phyloP scores from a whole-genome alignment of 2,797 vertebrate species.

The Myiotriccus ornatus region DNA sequence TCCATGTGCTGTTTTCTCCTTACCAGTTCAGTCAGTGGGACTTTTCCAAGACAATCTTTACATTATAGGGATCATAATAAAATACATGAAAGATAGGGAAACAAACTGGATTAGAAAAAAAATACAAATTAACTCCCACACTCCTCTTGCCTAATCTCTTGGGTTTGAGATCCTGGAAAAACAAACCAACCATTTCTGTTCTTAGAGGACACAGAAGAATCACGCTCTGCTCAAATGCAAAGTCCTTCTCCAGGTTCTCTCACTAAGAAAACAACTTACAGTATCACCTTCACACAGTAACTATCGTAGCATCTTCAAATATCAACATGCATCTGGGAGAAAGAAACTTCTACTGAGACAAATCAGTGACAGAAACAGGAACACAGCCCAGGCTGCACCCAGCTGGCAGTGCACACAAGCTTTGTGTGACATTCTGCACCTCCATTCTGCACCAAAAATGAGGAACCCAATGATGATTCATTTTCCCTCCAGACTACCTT shows the following conservation, averaged over 20 bases:
- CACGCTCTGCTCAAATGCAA: not conserved
- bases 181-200: not conserved
- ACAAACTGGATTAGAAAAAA: not conserved
- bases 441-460: not conserved
- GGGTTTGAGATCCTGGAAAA: not conserved
- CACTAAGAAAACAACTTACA: not conserved
- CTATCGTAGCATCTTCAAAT: not conserved
- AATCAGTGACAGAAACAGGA: not conserved
- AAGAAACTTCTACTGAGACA: not conserved
- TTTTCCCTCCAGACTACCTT: not conserved
- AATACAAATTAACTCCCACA: not conserved
- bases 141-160: not conserved
- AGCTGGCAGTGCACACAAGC: not conserved
- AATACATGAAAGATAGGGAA: not conserved
- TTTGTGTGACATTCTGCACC: not conserved
- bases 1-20: not conserved
- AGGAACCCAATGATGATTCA: not conserved
- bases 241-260: not conserved
- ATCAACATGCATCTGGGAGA: not conserved
- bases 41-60: not conserved
- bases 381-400: not conserved
- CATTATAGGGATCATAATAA: not conserved
- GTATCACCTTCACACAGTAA: not conserved
- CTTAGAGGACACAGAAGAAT: not conserved
- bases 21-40: not conserved